Percentiles rank a stretch among this genome's conserved stretches.
phyloP scores from a whole-genome alignment of 1,140 invertebrate genomes.

The Copidosoma floridanum region DNA sequence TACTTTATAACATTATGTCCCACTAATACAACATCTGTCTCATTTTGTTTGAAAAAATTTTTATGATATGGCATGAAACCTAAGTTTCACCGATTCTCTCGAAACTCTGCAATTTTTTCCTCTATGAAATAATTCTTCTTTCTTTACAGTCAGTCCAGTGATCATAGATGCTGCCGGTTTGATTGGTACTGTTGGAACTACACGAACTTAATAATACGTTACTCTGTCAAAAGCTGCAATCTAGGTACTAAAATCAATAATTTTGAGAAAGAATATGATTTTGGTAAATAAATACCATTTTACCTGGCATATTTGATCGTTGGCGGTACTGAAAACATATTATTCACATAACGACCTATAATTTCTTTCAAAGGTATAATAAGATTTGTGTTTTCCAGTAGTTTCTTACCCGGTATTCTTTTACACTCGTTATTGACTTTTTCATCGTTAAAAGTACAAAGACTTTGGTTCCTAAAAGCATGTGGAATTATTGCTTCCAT shows the following conservation, averaged over 20 bases:
- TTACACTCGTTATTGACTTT: slow-evolving; percentile 18
- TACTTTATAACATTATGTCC: no score
- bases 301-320: slow-evolving; percentile 3
- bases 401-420: slow-evolving; percentile 25
- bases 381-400: background rate
- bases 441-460: slow-evolving; percentile 26
- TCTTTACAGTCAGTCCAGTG: slow-evolving; percentile 9
- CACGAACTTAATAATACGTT: slow-evolving; percentile 13
- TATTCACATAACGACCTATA: background rate
- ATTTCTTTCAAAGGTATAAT: background rate
- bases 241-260: no score
- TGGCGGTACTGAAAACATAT: slow-evolving; percentile 1
- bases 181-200: slow-evolving; percentile 10
- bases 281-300: background rate
- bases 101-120: background rate
- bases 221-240: slow-evolving; percentile 8
- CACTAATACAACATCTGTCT: no score
- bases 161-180: no score
- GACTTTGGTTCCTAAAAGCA: slow-evolving; percentile 28
- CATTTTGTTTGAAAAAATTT: no score
- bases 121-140: slow-evolving; percentile 10
- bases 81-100: no score
- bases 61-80: no score
- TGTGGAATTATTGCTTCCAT: no score
- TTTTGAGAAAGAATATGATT: background rate